Evolutionary conservation across 2,797 vertebrate genomes (phyloP), one percentile per base, ranked within the genome.

Genomic region (Coreius guichenoti): DNA sequence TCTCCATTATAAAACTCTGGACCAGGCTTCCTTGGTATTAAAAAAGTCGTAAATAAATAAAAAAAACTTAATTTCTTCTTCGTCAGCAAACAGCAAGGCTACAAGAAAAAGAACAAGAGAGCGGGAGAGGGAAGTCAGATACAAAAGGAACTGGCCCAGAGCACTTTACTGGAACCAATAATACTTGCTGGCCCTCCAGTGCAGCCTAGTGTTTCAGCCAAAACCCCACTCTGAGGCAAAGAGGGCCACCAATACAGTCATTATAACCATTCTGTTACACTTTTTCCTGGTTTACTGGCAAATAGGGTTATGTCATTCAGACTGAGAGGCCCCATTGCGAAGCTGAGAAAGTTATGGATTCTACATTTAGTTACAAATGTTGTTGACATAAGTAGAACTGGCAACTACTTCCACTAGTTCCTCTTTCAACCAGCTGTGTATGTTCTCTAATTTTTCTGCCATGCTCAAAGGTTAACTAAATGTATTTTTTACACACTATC

Each of bases 241-340:
- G 45, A 90, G 91, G 77, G 90, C 92, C 94, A 93, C 93, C 93
- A 92, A 91, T 92, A 93, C 85, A 92, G 91, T 90, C 90, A 89
- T 93, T 86, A 86, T 90, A 91, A 92, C 86, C 90, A 75, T 91
- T 90, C 89, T 91, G 91, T 94, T 94, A 92, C 93, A 93, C 92
- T 92, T 92, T 84, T 82, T 91, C 91, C 88, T 91, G 91, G 91
- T 94, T 95, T 92, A 93, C 92, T 92, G 74, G 93, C 90, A 58
- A 73, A 82, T 90, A 87, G 91, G 92, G 91, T 94, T 93, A 94
- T 93, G 92, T 94, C 94, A 93, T 92, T 91, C 90, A 90, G 90
- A 93, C 91, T 87, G 91, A 90, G 91, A 92, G 90, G 89, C 89
- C 89, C 88, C 83, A 81, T 89, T 87, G 74, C 82, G 91, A 88